Evolutionary conservation across 1,140 invertebrate species (phyloP).

Genomic region (Nylanderia fulva): DNA sequence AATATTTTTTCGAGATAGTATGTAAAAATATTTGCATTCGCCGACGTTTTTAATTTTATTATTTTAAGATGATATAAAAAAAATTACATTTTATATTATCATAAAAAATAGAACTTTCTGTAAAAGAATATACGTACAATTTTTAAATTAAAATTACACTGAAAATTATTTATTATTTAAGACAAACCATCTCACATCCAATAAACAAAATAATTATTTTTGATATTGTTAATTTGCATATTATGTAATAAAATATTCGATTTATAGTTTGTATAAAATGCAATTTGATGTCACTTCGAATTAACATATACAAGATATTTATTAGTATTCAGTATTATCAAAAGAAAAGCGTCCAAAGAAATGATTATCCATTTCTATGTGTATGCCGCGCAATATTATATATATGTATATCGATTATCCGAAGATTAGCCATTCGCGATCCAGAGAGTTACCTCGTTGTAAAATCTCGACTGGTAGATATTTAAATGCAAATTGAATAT

Average conservation of each 20-base stretch:
- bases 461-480: conserved; percentile 61
- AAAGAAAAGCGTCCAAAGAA: background rate
- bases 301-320: background rate
- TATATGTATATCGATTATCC: conserved; percentile 17
- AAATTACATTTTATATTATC: too few relatives aligned
- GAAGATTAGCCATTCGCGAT: conserved; percentile 11
- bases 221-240: too few relatives aligned
- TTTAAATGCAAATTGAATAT: conserved; percentile 82
- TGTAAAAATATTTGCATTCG: too few relatives aligned
- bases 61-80: too few relatives aligned
- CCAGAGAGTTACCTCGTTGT: background rate
- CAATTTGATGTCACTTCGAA: background rate
- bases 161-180: too few relatives aligned
- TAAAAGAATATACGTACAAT: too few relatives aligned
- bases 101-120: too few relatives aligned
- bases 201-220: too few relatives aligned
- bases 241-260: conserved; percentile 3
- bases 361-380: background rate
- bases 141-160: too few relatives aligned
- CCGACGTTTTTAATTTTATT: too few relatives aligned
- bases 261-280: background rate
- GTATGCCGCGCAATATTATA: too few relatives aligned
- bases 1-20: background rate
- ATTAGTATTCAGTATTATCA: background rate
- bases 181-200: too few relatives aligned